Conservation (phyloP, 1,140 invertebrate genomes). For the Agrypnia vestita region DNA sequence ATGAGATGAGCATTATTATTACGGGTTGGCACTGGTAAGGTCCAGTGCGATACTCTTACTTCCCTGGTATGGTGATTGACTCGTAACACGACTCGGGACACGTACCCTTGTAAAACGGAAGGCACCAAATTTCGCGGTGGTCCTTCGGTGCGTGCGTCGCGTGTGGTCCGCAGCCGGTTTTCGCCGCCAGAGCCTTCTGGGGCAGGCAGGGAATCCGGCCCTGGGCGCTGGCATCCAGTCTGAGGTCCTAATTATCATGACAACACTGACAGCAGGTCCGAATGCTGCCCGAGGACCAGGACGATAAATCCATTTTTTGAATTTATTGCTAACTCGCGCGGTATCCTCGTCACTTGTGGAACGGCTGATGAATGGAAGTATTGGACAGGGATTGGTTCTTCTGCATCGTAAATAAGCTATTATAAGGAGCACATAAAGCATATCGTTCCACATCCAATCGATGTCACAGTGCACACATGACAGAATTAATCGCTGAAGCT, state of each 20-base stretch:
- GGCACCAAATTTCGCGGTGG: neutral
- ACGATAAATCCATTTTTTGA: neutral
- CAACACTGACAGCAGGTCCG: constrained; percentile 7
- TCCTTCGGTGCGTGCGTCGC: neutral
- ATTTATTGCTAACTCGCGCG: too few relatives aligned
- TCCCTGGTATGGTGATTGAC: neutral
- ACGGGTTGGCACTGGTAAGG: too few relatives aligned
- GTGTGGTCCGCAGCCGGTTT: constrained; percentile 4
- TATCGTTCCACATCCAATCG: too few relatives aligned
- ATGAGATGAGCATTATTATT: too few relatives aligned
- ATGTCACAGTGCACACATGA: too few relatives aligned
- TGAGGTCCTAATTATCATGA: constrained; percentile 12
- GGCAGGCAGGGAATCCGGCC: neutral
- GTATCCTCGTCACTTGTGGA: too few relatives aligned
- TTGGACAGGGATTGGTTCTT: too few relatives aligned
- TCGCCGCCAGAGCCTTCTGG: neutral
- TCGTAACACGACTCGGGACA: neutral
- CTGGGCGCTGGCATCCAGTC: constrained; percentile 2
- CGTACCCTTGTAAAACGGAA: neutral
- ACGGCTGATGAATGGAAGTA: too few relatives aligned
- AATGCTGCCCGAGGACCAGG: neutral
- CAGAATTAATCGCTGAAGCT: too few relatives aligned
- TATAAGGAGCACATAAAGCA: too few relatives aligned
- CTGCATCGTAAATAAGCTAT: too few relatives aligned
- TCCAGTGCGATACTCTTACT: too few relatives aligned